A percentile compares a stretch with the other conserved stretches of the same genome.
phyloP scores from a whole-genome alignment of 2,888 invertebrate species.

The Drosophila bunnanda region DNA sequence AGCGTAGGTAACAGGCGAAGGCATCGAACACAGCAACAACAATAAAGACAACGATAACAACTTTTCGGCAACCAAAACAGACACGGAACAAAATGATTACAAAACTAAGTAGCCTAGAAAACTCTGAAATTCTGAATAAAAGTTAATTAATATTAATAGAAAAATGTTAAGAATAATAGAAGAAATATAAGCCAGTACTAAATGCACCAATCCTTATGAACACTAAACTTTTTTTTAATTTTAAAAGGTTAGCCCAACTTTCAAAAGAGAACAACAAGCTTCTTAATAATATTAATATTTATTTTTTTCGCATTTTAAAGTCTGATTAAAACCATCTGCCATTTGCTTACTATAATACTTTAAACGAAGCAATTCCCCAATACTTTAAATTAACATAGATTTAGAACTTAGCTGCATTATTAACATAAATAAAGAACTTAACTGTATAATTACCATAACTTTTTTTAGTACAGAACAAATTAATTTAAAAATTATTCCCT shows the following conservation, averaged over 20 bases:
- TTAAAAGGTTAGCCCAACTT: background rate
- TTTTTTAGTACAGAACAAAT: background rate
- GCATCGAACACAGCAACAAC: constrained; percentile 21
- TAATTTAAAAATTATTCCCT: background rate
- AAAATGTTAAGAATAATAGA: background rate
- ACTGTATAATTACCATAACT: background rate
- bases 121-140: background rate
- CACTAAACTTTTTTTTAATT: background rate
- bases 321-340: no score
- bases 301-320: no score
- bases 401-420: no score
- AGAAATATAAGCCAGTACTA: background rate
- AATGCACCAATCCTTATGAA: background rate
- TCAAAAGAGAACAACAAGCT: background rate
- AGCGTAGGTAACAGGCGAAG: constrained; percentile 22
- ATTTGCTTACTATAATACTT: no score
- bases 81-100: background rate
- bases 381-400: background rate
- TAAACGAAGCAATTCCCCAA: no score
- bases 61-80: constrained; percentile 11
- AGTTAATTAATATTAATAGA: background rate
- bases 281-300: background rate
- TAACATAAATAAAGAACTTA: background rate
- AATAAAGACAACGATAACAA: constrained; percentile 21
- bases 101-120: background rate